Conservation (phyloP, 1,140 invertebrate species). For the Atopsyche davidsoni region DNA sequence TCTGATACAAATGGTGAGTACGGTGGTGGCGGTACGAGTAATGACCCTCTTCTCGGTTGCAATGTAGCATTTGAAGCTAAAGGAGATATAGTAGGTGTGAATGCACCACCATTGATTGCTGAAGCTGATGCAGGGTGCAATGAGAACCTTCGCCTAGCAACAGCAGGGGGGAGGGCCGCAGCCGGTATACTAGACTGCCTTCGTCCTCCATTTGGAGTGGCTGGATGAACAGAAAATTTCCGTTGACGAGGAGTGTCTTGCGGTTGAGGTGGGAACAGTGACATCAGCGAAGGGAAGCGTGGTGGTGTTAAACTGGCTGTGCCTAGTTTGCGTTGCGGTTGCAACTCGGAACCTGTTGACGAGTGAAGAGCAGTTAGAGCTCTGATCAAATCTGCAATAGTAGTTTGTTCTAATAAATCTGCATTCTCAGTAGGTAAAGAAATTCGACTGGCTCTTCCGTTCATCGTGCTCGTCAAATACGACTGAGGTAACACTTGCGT, state of each 20-base stretch:
- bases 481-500: slow-evolving; percentile 34
- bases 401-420: slow-evolving; percentile 66
- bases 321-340: slow-evolving; percentile 51
- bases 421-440: slow-evolving; percentile 51
- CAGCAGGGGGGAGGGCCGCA: slow-evolving; percentile 15
- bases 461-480: slow-evolving; percentile 21
- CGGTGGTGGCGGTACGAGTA: slow-evolving; percentile 23
- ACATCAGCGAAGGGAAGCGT: slow-evolving; percentile 31
- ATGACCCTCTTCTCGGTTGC: slow-evolving; percentile 8
- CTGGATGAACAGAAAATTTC: slow-evolving; percentile 20
- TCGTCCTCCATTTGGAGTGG: slow-evolving; percentile 6
- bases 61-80: slow-evolving; percentile 6
- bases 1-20: too few species aligned
- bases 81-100: slow-evolving; percentile 16
- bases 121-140: slow-evolving; percentile 4
- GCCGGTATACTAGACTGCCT: slow-evolving; percentile 1
- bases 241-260: background rate
- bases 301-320: slow-evolving; percentile 46
- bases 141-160: slow-evolving; percentile 19
- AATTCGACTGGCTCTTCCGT: slow-evolving; percentile 48
- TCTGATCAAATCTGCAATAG: slow-evolving; percentile 65
- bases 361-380: slow-evolving; percentile 57
- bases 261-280: background rate
- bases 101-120: background rate
- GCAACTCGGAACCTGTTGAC: slow-evolving; percentile 28